These are phyloP conservation scores for Zoanthus solanderi DNA, from an alignment of 92 coral and sea anemone genomes.

Conservation along the genomic window DNA sequence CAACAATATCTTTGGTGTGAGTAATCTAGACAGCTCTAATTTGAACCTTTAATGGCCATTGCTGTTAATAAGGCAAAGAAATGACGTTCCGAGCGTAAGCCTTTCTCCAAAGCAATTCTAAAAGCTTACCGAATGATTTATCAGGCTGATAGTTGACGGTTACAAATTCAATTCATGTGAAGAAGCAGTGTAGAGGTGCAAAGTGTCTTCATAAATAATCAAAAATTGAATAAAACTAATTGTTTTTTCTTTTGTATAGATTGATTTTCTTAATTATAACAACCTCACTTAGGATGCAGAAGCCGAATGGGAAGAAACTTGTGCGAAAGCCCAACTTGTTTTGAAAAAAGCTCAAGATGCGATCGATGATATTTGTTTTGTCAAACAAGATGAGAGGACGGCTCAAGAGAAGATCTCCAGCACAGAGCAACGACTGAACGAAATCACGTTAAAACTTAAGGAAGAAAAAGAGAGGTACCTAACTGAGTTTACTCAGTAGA, in stretches of 20 bases:
- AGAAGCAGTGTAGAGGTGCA: background rate
- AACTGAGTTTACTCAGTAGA: too few relatives aligned
- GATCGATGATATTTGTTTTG: slow-evolving; percentile 26
- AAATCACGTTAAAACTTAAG: background rate
- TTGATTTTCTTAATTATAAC: background rate
- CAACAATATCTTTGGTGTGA: background rate
- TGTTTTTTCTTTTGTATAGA: background rate
- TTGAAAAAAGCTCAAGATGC: slow-evolving; percentile 1
- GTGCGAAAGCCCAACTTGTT: background rate
- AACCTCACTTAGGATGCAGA: background rate
- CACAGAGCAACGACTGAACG: slow-evolving; percentile 4
- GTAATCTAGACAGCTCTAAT: background rate
- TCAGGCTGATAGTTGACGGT: background rate
- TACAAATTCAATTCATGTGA: background rate
- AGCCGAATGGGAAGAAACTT: background rate
- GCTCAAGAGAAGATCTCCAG: background rate
- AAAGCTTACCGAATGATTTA: background rate
- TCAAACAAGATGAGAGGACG: slow-evolving; percentile 5
- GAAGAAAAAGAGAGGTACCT: slow-evolving; percentile 27
- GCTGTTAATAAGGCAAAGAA: background rate
- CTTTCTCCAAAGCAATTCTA: background rate
- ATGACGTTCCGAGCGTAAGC: background rate
- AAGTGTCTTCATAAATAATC: background rate
- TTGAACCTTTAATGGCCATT: background rate
- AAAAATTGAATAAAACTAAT: background rate